Evolutionary conservation across 2,113 vertebrate species (phyloP).

Genomic region (Rissa tridactyla): DNA sequence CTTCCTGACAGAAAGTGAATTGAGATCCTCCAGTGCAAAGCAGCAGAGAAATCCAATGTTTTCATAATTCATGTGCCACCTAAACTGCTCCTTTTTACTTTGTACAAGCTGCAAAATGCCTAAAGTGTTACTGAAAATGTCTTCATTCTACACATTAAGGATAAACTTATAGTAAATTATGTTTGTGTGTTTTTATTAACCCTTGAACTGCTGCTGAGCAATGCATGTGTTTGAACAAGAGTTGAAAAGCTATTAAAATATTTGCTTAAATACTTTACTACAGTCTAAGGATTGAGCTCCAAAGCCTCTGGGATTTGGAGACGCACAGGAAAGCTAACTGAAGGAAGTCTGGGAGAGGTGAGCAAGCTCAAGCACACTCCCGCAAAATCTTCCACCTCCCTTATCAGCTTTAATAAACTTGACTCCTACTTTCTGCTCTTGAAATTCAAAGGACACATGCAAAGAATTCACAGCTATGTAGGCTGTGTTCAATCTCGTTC

Average conservation of each 20-base stretch:
- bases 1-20: background rate
- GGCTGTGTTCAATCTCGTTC: background rate
- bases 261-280: slow-evolving; percentile 44
- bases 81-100: background rate
- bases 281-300: background rate
- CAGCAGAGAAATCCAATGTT: background rate
- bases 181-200: slow-evolving; percentile 48
- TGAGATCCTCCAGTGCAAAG: background rate
- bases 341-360: slow-evolving; percentile 20
- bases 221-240: slow-evolving; percentile 35
- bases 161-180: background rate
- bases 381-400: slow-evolving; percentile 5
- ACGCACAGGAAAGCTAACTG: background rate
- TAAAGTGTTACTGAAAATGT: background rate
- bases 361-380: slow-evolving; percentile 3
- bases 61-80: background rate
- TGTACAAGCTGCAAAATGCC: background rate
- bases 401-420: slow-evolving; percentile 38
- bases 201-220: slow-evolving; percentile 14
- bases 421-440: slow-evolving; percentile 2
- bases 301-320: slow-evolving; percentile 34
- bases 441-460: background rate
- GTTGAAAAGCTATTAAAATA: slow-evolving; percentile 56
- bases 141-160: background rate
- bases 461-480: background rate